phyloP scores from a whole-genome alignment of 2,888 invertebrate species.

The Herminia tarsipennalis region DNA sequence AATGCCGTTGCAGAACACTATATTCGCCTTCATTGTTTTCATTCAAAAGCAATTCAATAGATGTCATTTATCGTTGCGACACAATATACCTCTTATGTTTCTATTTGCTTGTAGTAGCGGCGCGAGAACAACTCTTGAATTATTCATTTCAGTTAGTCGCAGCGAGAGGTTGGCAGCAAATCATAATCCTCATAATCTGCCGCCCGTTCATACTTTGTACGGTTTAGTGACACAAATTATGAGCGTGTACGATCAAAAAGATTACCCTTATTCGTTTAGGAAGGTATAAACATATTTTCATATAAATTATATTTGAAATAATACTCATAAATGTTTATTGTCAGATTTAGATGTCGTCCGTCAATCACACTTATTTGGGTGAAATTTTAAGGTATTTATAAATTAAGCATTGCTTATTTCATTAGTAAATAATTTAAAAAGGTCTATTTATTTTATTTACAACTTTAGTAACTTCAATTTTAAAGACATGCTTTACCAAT shows the following conservation, averaged over 20 bases:
- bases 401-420: too few relatives aligned
- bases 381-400: too few relatives aligned
- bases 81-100: constrained; percentile 41
- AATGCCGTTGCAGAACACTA: constrained; percentile 31
- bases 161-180: constrained; percentile 36
- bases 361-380: background rate
- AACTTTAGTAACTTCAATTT: too few relatives aligned
- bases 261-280: background rate
- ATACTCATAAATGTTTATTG: background rate
- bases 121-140: constrained; percentile 36
- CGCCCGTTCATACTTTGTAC: constrained; percentile 25
- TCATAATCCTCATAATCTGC: constrained; percentile 44
- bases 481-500: too few relatives aligned
- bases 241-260: constrained; percentile 23
- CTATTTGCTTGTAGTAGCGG: constrained; percentile 37
- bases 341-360: background rate
- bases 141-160: constrained; percentile 43
- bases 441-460: too few relatives aligned
- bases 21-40: constrained; percentile 50
- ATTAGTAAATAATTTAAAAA: too few relatives aligned
- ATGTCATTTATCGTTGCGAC: constrained; percentile 30
- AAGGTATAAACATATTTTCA: background rate
- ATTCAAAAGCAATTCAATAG: constrained; percentile 45
- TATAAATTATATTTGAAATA: too few relatives aligned
- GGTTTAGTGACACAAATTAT: constrained; percentile 38